Evolutionary conservation across 2,113 vertebrate genomes (phyloP).

Genomic region (Catharus minimus): DNA sequence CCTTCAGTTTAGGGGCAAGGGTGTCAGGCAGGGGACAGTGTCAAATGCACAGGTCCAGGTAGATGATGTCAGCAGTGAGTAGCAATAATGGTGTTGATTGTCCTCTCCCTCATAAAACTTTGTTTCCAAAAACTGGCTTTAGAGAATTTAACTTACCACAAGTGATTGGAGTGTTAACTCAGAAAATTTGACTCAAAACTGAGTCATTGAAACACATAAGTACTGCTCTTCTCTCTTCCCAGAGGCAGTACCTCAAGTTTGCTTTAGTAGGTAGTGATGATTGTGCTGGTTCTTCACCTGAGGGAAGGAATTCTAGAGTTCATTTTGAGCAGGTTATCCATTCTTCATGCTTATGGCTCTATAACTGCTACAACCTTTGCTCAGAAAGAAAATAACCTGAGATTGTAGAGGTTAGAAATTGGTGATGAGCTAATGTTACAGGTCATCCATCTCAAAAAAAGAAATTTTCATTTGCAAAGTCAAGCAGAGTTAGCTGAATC

Average conservation of each 20-base stretch:
- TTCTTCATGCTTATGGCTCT: background rate
- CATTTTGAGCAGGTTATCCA: background rate
- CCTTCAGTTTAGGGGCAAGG: background rate
- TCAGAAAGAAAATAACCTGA: background rate
- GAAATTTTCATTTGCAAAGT: background rate
- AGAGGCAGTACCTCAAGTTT: background rate
- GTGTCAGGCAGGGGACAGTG: background rate
- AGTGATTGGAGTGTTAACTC: background rate
- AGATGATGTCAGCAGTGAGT: background rate
- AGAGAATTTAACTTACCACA: background rate
- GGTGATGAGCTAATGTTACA: background rate
- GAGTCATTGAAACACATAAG: background rate
- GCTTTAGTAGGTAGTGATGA: background rate
- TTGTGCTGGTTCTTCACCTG: background rate
- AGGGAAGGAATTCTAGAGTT: constrained; percentile 1
- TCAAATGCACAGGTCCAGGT: background rate
- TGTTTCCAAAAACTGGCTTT: background rate
- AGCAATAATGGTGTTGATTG: background rate
- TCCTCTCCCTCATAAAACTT: background rate
- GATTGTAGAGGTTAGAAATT: background rate
- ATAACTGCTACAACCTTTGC: background rate
- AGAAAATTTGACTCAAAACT: background rate
- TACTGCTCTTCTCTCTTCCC: background rate
- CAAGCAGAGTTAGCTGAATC: background rate
- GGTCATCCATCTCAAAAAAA: background rate